Percentiles rank a stretch among this genome's conserved stretches.
These are phyloP conservation scores for Drosophila flavopinicola DNA, from an alignment of 2,888 invertebrate species.

Conservation along the genomic window DNA sequence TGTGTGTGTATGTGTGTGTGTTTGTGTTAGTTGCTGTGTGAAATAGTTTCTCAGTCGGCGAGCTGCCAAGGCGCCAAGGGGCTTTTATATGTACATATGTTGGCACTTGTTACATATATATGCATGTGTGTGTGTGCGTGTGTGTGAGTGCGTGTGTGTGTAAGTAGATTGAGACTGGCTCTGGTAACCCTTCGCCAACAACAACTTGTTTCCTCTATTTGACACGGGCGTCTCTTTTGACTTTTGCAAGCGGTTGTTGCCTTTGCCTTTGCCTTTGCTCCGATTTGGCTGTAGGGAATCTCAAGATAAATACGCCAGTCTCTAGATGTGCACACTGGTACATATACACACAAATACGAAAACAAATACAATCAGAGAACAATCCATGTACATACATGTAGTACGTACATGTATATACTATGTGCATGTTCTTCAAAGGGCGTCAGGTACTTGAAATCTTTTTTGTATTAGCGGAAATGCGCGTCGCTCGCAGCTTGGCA, in stretches of 20 bases:
- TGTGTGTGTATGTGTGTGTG: constrained; percentile 24
- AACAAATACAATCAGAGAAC: constrained; percentile 2
- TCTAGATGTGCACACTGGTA: constrained; percentile 3
- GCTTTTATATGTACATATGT: constrained; percentile 23
- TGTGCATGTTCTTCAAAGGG: constrained; percentile 44
- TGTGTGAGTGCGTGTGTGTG: not conserved
- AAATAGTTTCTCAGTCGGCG: constrained; percentile 73
- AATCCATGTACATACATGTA: constrained; percentile 7
- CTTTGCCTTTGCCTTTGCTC: constrained; percentile 54
- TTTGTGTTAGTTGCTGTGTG: constrained; percentile 31
- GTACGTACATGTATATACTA: not conserved
- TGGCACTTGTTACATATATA: constrained; percentile 53
- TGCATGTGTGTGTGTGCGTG: constrained; percentile 11
- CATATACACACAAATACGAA: constrained; percentile 9
- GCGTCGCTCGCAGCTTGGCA: constrained; percentile 56
- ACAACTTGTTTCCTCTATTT: constrained; percentile 79
- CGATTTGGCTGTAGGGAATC: constrained; percentile 55
- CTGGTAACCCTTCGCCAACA: constrained; percentile 61
- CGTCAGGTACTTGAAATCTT: constrained; percentile 59
- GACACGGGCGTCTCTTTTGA: constrained; percentile 65
- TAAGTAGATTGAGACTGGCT: constrained; percentile 26
- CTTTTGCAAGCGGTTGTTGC: constrained; percentile 60
- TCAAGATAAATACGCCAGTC: constrained; percentile 47
- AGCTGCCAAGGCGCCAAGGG: constrained; percentile 66
- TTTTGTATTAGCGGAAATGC: constrained; percentile 63